Percentiles rank a stretch among this genome's conserved stretches.
Evolutionary conservation across 2,888 invertebrate genomes (phyloP).

Genomic region (Pimpla rufipes): DNA sequence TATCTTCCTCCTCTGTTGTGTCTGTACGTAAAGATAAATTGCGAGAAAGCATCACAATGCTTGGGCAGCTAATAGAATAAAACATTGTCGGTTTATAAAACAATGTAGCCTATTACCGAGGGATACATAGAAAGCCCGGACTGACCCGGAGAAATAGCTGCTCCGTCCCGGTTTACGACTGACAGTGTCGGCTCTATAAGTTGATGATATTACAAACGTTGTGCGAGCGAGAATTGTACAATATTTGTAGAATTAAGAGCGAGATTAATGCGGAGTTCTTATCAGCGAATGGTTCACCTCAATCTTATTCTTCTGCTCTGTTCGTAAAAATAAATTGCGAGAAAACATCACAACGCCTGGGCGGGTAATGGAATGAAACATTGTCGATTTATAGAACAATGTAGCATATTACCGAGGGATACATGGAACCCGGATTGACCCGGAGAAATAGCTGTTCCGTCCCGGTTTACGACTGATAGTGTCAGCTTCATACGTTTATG

Average conservation of each 20-base stretch:
- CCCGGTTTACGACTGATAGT: neutral
- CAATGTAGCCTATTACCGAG: neutral
- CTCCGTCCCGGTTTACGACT: neutral
- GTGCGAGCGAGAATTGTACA: too few relatives aligned
- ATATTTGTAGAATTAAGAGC: too few relatives aligned
- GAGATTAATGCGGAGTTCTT: too few relatives aligned
- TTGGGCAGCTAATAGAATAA: conserved; percentile 24
- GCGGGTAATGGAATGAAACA: conserved; percentile 27
- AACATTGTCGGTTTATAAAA: conserved; percentile 1
- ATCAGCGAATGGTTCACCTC: too few relatives aligned
- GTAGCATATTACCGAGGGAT: neutral
- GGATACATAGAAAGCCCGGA: neutral
- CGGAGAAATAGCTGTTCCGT: neutral
- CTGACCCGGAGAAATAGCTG: neutral
- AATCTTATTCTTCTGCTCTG: conserved; percentile 28
- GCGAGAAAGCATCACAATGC: conserved; percentile 14
- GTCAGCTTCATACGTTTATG: too few relatives aligned
- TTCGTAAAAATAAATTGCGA: conserved; percentile 43
- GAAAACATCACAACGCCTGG: neutral
- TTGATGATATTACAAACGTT: too few relatives aligned
- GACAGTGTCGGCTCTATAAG: too few relatives aligned
- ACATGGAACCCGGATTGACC: neutral
- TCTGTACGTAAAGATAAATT: conserved; percentile 48
- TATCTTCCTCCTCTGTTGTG: conserved; percentile 28
- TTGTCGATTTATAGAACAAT: neutral